A percentile compares a stretch with the other conserved stretches of the same genome.
phyloP scores from a whole-genome alignment of 2,888 invertebrate species.

The Autographa pulchrina region DNA sequence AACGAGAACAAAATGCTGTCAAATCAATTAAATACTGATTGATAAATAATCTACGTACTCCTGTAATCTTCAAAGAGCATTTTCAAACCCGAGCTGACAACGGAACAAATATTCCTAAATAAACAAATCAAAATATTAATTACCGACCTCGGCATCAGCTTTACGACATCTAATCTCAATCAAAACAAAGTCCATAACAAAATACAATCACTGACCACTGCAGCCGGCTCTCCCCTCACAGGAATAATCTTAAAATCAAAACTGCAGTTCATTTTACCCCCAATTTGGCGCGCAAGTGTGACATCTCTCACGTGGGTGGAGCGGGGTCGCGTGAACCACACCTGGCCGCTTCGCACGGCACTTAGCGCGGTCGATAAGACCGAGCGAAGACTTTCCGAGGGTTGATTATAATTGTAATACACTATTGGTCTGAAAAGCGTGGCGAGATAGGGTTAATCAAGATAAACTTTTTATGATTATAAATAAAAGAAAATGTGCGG shows the following conservation, averaged over 20 bases:
- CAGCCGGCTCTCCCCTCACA: constrained; percentile 15
- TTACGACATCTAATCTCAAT: constrained; percentile 27
- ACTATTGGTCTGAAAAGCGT: constrained; percentile 2
- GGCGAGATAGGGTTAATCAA: not conserved
- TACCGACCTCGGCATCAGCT: constrained; percentile 16
- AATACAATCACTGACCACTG: constrained; percentile 51
- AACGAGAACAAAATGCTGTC: no score
- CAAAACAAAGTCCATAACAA: constrained; percentile 33
- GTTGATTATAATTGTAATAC: constrained; percentile 44
- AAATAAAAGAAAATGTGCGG: not conserved
- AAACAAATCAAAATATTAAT: constrained; percentile 11
- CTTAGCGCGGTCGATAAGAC: constrained; percentile 64
- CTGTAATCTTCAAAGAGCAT: no score
- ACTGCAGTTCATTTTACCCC: constrained; percentile 66
- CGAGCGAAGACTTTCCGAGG: constrained; percentile 42
- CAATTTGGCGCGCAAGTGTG: constrained; percentile 67
- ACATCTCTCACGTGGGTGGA: constrained; percentile 59
- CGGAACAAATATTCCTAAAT: not conserved
- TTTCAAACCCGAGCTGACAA: not conserved
- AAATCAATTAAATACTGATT: no score
- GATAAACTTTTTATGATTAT: not conserved
- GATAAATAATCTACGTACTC: no score
- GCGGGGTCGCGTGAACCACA: constrained; percentile 57
- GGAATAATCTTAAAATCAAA: constrained; percentile 61
- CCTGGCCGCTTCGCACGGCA: constrained; percentile 71